These are phyloP conservation scores for Amphimallon solstitiale DNA, from an alignment of 2,888 invertebrate species.

Conservation along the genomic window DNA sequence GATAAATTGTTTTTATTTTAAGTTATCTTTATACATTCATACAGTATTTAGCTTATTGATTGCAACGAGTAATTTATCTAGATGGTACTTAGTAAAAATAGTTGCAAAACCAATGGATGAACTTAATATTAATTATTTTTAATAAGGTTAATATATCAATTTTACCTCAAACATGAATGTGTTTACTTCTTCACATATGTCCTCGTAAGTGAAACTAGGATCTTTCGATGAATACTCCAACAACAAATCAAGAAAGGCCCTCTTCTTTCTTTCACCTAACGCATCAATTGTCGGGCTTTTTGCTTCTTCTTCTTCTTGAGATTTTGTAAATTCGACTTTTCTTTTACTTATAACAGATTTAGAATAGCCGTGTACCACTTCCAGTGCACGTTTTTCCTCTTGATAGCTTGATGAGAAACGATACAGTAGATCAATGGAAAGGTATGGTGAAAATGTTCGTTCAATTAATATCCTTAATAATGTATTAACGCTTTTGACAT, in stretches of 20 bases:
- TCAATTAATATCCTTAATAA: conserved; percentile 50
- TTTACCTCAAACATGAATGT: conserved; percentile 69
- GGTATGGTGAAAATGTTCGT: conserved; percentile 60
- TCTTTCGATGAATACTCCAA: conserved; percentile 64
- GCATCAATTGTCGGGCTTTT: conserved; percentile 40
- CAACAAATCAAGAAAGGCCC: conserved; percentile 65
- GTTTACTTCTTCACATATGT: conserved; percentile 68
- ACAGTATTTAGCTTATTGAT: no score
- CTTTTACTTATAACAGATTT: conserved; percentile 67
- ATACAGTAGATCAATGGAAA: conserved; percentile 62
- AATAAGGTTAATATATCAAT: no score
- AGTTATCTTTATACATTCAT: no score
- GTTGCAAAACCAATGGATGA: no score
- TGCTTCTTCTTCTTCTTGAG: background rate
- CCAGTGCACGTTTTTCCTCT: conserved; percentile 64
- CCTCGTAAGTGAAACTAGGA: conserved; percentile 61
- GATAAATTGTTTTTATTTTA: no score
- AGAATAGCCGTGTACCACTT: conserved; percentile 66
- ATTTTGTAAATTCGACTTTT: conserved; percentile 46
- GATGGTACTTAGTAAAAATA: no score
- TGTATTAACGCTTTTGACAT: conserved; percentile 75
- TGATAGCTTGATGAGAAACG: conserved; percentile 69
- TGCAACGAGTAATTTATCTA: no score
- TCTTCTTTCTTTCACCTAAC: conserved; percentile 57
- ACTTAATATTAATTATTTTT: no score